phyloP scores from a whole-genome alignment of 2,113 vertebrate genomes.

The Protobothrops flavoviridis region DNA sequence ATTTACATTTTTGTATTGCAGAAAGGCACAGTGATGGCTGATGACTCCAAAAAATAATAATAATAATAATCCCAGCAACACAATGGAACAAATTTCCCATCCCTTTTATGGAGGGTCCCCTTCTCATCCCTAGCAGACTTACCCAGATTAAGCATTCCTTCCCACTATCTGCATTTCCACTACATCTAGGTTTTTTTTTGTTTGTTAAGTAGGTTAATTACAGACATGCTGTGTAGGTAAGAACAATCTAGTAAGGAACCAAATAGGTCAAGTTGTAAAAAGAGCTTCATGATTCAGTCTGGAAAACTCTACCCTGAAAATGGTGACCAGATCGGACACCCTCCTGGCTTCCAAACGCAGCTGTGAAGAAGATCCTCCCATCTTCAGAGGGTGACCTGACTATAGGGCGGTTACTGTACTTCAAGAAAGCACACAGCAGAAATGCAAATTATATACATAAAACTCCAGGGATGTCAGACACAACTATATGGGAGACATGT shows the following conservation, averaged over 20 bases:
- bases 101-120: background rate
- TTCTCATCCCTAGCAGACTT: background rate
- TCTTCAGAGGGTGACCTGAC: background rate
- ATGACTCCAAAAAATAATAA: background rate
- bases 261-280: slow-evolving; percentile 55
- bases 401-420: background rate
- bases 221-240: background rate
- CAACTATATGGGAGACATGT: background rate
- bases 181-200: background rate
- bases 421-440: background rate
- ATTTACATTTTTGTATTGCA: background rate
- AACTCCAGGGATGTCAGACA: background rate
- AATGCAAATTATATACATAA: background rate
- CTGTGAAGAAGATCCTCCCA: background rate
- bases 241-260: slow-evolving; percentile 47
- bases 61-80: background rate
- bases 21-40: background rate
- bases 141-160: rapidly evolving
- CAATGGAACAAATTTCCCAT: rapidly evolving
- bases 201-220: slow-evolving; percentile 43
- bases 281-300: slow-evolving; percentile 48
- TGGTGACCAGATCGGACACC: background rate
- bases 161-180: slow-evolving; percentile 30
- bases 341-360: too few species aligned
- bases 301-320: background rate